Evolutionary conservation across 1,140 invertebrate genomes (phyloP).

Genomic region (Globodera rostochiensis): DNA sequence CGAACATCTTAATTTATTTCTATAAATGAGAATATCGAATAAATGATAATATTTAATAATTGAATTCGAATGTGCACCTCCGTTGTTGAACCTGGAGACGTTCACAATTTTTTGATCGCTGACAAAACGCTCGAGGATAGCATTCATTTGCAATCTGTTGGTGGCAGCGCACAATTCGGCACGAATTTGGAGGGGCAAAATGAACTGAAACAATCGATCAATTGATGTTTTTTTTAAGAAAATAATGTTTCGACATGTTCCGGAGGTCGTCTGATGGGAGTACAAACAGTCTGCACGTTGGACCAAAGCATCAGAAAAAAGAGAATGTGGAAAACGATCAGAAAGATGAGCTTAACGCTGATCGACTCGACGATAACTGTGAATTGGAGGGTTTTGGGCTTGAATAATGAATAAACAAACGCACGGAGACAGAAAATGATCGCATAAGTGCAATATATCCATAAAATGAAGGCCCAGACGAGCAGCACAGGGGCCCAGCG

Average conservation of each 20-base stretch:
- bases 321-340: conserved; percentile 37
- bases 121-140: conserved; percentile 36
- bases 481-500: conserved; percentile 41
- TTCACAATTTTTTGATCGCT: conserved; percentile 34
- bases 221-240: conserved; percentile 19
- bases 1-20: conserved; percentile 17
- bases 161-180: conserved; percentile 27
- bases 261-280: conserved; percentile 38
- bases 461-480: conserved; percentile 24
- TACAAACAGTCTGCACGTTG: conserved; percentile 35
- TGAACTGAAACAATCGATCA: conserved; percentile 33
- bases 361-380: conserved; percentile 28
- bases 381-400: background rate
- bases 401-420: conserved; percentile 20
- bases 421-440: conserved; percentile 34
- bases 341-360: conserved; percentile 13
- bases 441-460: conserved; percentile 38
- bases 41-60: no score
- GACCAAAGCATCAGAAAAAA: conserved; percentile 40
- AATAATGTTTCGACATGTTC: background rate
- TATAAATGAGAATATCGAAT: background rate
- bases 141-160: conserved; percentile 28
- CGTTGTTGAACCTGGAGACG: conserved; percentile 26
- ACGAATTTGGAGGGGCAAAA: conserved; percentile 19
- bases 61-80: conserved; percentile 15